Conservation (phyloP, 2,797 vertebrate genomes). For the Siniperca undulata region DNA sequence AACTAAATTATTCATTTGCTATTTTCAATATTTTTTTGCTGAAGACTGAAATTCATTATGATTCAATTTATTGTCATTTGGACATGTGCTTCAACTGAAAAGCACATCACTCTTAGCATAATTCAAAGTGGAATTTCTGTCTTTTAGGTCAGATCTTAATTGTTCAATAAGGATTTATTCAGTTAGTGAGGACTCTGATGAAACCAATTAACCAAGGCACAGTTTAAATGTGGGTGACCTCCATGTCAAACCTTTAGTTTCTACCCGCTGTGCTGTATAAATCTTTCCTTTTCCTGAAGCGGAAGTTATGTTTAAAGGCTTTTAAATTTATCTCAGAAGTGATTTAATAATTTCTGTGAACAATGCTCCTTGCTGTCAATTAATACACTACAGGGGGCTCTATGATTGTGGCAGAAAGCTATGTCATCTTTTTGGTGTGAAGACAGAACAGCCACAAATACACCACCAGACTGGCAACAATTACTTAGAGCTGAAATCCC, state of each 20-base stretch:
- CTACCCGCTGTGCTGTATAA: not conserved
- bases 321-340: constrained; percentile 12
- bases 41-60: constrained; percentile 29
- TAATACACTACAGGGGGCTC: constrained; percentile 15
- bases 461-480: constrained; percentile 52
- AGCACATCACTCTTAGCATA: not conserved
- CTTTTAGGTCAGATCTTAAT: constrained; percentile 36
- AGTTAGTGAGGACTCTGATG: constrained; percentile 17
- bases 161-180: constrained; percentile 13
- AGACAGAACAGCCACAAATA: constrained; percentile 51
- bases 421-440: constrained; percentile 41
- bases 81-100: constrained; percentile 25
- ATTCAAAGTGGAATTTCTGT: constrained; percentile 33
- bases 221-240: constrained; percentile 53
- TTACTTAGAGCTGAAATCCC: constrained; percentile 34
- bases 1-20: constrained; percentile 33
- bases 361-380: constrained; percentile 25
- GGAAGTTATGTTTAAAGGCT: not conserved
- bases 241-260: constrained; percentile 6
- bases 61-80: constrained; percentile 26
- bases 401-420: constrained; percentile 18
- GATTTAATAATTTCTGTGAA: constrained; percentile 26
- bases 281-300: not conserved
- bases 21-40: constrained; percentile 27
- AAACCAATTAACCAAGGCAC: constrained; percentile 47